These are phyloP conservation scores for Melanotaenia boesemani DNA, from an alignment of 2,797 vertebrate genomes.

Conservation along the genomic window DNA sequence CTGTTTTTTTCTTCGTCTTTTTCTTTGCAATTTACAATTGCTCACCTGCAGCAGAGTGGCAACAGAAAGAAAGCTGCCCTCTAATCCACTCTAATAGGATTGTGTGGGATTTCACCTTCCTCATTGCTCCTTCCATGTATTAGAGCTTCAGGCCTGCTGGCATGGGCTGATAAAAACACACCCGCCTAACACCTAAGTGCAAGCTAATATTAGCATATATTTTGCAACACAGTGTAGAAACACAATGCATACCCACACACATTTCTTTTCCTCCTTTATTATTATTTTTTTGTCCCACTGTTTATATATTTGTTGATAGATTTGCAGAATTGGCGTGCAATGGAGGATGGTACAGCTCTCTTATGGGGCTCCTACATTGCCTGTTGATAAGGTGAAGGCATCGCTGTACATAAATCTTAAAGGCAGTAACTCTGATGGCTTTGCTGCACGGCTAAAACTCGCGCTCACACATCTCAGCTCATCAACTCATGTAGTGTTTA, in stretches of 20 bases:
- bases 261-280: conserved; percentile 23
- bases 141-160: conserved; percentile 79
- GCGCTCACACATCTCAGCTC: conserved; percentile 22
- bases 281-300: conserved; percentile 1
- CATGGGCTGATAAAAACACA: conserved; percentile 81
- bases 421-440: conserved; percentile 23
- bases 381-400: conserved; percentile 55
- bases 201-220: conserved; percentile 80
- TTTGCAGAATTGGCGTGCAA: conserved; percentile 43
- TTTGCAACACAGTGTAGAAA: conserved; percentile 67
- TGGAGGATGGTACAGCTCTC: conserved; percentile 36
- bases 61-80: conserved; percentile 73
- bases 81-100: conserved; percentile 88
- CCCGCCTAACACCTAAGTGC: conserved; percentile 77
- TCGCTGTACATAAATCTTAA: conserved; percentile 42
- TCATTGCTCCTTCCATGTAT: conserved; percentile 79
- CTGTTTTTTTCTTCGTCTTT: conserved; percentile 48
- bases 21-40: conserved; percentile 74
- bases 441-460: conserved; percentile 18
- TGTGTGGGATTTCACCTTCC: conserved; percentile 85
- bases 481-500: conserved; percentile 6
- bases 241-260: conserved; percentile 71
- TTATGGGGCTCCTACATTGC: conserved; percentile 37
- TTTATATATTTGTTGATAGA: conserved; percentile 64
- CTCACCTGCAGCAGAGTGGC: conserved; percentile 80